These are phyloP conservation scores for Stratiomys singularior DNA, from an alignment of 2,888 invertebrate genomes.

Conservation along the genomic window DNA sequence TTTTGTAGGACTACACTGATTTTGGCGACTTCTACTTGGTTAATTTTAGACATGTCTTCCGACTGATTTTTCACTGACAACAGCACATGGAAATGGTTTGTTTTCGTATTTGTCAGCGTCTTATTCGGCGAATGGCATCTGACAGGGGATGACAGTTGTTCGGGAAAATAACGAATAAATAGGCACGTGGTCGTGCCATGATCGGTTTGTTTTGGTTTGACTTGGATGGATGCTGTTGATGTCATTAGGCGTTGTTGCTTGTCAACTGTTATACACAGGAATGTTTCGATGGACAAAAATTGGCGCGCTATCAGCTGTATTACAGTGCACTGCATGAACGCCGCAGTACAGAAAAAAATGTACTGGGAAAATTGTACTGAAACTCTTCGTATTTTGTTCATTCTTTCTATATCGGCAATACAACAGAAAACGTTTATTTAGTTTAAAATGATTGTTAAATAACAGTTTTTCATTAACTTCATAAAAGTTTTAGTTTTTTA, in stretches of 20 bases:
- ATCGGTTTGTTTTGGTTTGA: constrained; percentile 22
- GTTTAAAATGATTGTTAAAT: no score
- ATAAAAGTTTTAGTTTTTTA: no score
- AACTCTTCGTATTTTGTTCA: no score
- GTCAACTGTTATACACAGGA: constrained; percentile 25
- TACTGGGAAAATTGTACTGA: no score
- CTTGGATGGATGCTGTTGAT: background rate
- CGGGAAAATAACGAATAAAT: background rate
- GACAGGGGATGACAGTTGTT: constrained; percentile 18
- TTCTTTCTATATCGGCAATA: no score
- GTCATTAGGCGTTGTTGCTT: background rate
- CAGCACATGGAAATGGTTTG: constrained; percentile 37
- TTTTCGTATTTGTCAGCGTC: background rate
- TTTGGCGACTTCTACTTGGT: background rate
- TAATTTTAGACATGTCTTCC: constrained; percentile 39
- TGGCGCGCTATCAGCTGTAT: background rate
- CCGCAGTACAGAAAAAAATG: no score
- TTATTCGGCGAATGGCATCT: background rate
- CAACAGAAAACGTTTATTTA: no score
- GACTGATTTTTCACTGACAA: background rate
- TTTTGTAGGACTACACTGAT: background rate
- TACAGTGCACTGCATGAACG: no score
- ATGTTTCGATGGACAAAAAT: background rate
- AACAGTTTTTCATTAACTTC: no score
- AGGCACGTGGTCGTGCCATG: no score